A percentile compares a stretch with the other conserved stretches of the same genome.
Evolutionary conservation across 2,888 invertebrate species (phyloP).

Genomic region (Pristionchus exspectatus): DNA sequence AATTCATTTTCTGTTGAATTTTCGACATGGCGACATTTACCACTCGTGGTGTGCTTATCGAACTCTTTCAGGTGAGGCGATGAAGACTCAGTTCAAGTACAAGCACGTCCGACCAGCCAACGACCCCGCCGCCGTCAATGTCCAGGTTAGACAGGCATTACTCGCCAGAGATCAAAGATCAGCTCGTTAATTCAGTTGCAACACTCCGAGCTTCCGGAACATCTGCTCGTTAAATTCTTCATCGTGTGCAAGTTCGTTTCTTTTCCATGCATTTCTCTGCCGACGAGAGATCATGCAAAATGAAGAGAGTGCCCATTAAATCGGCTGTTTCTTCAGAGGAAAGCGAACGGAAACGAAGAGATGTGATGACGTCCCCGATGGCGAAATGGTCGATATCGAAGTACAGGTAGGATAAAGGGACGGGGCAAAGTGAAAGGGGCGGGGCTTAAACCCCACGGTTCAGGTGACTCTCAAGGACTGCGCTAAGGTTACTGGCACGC

Average conservation of each 20-base stretch:
- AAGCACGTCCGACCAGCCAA: conserved; percentile 45
- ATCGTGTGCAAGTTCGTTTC: conserved; percentile 53
- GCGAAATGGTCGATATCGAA: conserved; percentile 53
- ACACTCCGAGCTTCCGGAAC: conserved; percentile 10
- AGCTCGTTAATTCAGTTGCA: conserved; percentile 48
- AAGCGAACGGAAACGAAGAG: conserved; percentile 51
- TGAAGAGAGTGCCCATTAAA: background rate
- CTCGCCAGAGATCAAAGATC: background rate
- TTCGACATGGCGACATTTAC: background rate
- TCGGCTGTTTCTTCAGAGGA: background rate
- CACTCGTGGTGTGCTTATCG: background rate
- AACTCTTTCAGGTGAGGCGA: conserved; percentile 41
- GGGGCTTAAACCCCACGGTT: background rate
- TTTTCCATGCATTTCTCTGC: background rate
- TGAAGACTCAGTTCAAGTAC: conserved; percentile 54
- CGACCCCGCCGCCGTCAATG: conserved; percentile 44
- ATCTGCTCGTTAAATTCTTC: conserved; percentile 49
- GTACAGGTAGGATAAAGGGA: conserved; percentile 32
- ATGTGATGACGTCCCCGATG: conserved; percentile 51
- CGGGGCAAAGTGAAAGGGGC: background rate
- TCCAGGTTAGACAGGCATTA: background rate
- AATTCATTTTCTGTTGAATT: background rate
- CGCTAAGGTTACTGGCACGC: conserved; percentile 40
- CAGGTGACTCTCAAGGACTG: conserved; percentile 54
- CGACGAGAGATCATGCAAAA: background rate